Evolutionary conservation across 2,113 vertebrate species (phyloP).

Genomic region (Mirza zaza): DNA sequence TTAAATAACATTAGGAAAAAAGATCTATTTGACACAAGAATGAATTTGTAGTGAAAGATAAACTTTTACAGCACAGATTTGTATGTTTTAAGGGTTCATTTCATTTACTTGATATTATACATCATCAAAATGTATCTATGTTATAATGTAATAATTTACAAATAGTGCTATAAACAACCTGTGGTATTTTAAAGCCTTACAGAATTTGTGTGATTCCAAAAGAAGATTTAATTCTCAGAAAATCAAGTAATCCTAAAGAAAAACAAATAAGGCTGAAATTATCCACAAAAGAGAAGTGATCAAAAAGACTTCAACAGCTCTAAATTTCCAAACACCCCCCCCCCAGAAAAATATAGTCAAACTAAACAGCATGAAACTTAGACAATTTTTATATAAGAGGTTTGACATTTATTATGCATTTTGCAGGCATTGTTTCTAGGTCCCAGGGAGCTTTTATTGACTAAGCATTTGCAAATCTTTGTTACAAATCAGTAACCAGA

Average conservation of each 20-base stretch:
- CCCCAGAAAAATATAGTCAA: not conserved
- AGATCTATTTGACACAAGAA: not conserved
- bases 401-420: not conserved
- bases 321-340: not conserved
- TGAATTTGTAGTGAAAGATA: conserved; percentile 9
- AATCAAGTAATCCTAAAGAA: not conserved
- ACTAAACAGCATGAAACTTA: not conserved
- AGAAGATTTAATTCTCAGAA: conserved; percentile 33
- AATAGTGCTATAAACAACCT: not conserved
- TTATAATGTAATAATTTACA: conserved; percentile 13
- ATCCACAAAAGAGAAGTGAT: not conserved
- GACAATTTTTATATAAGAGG: not conserved
- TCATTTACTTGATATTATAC: not conserved
- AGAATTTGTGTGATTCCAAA: conserved; percentile 4
- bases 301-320: not conserved
- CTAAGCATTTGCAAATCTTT: conserved; percentile 15
- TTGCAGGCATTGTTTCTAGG: not conserved
- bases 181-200: conserved; percentile 2
- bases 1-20: conserved; percentile 28
- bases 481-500: not conserved
- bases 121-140: conserved; percentile 20
- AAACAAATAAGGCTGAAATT: not conserved
- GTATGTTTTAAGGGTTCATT: conserved; percentile 40
- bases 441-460: not conserved
- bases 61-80: conserved; percentile 1